Percentiles rank a stretch among this genome's conserved stretches.
phyloP scores from a whole-genome alignment of 2,797 vertebrate species.

The Thaleichthys pacificus region DNA sequence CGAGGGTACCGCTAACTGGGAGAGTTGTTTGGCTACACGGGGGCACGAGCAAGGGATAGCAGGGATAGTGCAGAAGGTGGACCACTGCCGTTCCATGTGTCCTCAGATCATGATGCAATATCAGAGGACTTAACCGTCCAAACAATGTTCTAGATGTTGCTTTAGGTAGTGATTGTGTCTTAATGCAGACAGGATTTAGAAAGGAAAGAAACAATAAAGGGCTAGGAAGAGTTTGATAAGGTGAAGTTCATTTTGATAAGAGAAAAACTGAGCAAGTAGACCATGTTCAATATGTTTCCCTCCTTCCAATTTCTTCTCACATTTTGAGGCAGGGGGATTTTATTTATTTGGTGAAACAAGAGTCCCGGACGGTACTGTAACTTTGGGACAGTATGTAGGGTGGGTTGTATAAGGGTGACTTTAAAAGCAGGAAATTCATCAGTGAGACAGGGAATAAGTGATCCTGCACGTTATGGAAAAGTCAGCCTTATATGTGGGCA shows the following conservation, averaged over 20 bases:
- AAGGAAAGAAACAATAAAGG: not conserved
- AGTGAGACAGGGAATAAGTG: not conserved
- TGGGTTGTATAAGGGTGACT: not conserved
- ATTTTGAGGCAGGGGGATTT: too few species aligned
- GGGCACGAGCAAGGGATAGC: slow-evolving; percentile 13
- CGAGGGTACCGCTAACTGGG: slow-evolving; percentile 1
- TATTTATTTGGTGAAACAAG: too few species aligned
- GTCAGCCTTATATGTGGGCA: not conserved
- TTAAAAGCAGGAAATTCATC: not conserved
- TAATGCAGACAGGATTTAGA: not conserved
- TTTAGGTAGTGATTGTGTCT: not conserved
- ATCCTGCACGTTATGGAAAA: not conserved
- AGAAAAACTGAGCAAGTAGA: too few species aligned
- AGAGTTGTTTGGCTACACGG: not conserved
- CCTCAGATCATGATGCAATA: slow-evolving; percentile 5
- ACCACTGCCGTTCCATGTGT: not conserved
- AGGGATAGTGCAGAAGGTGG: not conserved
- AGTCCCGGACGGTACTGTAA: too few species aligned
- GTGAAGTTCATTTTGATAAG: too few species aligned
- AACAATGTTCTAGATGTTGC: slow-evolving; percentile 7
- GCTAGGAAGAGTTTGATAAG: not conserved
- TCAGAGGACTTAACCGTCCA: slow-evolving; percentile 10
- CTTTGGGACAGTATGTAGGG: too few species aligned
- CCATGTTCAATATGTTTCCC: too few species aligned
- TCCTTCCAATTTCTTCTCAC: too few species aligned